phyloP scores from a whole-genome alignment of 2,888 invertebrate genomes.

The Tineola bisselliella region DNA sequence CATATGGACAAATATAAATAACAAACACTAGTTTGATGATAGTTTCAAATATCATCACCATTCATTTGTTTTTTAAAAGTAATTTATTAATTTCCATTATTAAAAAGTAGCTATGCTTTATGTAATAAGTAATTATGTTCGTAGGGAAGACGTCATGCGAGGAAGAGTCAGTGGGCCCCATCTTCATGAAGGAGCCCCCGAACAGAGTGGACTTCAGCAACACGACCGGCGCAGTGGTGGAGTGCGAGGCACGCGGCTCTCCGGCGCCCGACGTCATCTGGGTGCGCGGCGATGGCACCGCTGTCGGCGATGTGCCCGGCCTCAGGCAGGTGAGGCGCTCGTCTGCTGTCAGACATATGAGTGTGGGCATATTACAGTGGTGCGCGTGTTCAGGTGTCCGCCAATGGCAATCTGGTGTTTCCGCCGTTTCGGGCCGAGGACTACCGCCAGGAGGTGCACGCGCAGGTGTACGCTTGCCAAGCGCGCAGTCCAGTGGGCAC shows the following conservation, averaged over 20 bases:
- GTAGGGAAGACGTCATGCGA: constrained; percentile 69
- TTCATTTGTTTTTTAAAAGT: no score
- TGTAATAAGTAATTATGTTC: constrained; percentile 16
- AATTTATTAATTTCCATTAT: no score
- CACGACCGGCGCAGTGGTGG: constrained; percentile 91
- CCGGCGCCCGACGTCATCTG: constrained; percentile 93
- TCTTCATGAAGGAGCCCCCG: constrained; percentile 91
- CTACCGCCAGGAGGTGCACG: constrained; percentile 93
- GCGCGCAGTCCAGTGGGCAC: constrained; percentile 90
- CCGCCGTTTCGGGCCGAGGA: constrained; percentile 94
- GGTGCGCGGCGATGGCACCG: constrained; percentile 90
- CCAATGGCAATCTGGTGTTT: constrained; percentile 93
- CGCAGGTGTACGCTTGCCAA: constrained; percentile 92
- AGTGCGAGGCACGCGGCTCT: constrained; percentile 90
- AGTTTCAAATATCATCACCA: no score
- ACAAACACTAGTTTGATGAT: no score
- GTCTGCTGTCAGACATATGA: no score
- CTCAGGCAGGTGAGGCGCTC: constrained; percentile 81
- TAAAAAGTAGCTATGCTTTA: no score
- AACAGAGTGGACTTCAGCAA: constrained; percentile 94
- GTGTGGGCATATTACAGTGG: no score
- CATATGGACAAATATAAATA: no score
- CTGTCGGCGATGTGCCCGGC: constrained; percentile 91
- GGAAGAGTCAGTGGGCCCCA: constrained; percentile 86
- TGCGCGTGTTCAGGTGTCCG: constrained; percentile 75